Percentiles rank a stretch among this genome's conserved stretches.
Conservation (phyloP, 2,797 vertebrate genomes). For the Tamandua tetradactyla region DNA sequence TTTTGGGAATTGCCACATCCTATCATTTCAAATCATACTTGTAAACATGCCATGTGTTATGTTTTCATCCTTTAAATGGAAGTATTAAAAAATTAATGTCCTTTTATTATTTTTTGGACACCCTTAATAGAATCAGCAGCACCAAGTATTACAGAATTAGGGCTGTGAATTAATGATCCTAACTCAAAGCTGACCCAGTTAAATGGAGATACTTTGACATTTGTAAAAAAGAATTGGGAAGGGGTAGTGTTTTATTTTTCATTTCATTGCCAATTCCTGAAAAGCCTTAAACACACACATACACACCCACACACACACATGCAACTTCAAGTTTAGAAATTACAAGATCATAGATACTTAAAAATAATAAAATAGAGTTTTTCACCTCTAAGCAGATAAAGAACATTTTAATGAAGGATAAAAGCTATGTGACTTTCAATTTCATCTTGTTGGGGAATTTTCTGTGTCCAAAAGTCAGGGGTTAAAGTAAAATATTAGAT, state of each 20-base stretch:
- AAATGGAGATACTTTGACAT: neutral
- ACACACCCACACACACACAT: neutral
- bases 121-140: neutral
- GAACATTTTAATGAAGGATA: conserved; percentile 5
- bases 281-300: neutral
- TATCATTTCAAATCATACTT: neutral
- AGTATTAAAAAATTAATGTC: neutral
- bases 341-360: neutral
- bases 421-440: conserved; percentile 30
- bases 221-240: neutral
- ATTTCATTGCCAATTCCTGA: conserved; percentile 32
- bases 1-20: neutral
- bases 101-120: neutral
- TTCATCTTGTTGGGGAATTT: conserved; percentile 31
- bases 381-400: conserved; percentile 15
- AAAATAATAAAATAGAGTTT: neutral
- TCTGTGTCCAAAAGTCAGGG: neutral
- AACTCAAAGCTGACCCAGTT: neutral
- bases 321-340: neutral
- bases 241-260: conserved; percentile 25
- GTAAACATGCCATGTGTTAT: neutral
- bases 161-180: neutral
- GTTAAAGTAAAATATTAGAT: neutral
- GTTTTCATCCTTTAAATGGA: neutral
- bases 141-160: neutral